Conservation (phyloP, 1,140 invertebrate species). For the Drosophila watanabei region DNA sequence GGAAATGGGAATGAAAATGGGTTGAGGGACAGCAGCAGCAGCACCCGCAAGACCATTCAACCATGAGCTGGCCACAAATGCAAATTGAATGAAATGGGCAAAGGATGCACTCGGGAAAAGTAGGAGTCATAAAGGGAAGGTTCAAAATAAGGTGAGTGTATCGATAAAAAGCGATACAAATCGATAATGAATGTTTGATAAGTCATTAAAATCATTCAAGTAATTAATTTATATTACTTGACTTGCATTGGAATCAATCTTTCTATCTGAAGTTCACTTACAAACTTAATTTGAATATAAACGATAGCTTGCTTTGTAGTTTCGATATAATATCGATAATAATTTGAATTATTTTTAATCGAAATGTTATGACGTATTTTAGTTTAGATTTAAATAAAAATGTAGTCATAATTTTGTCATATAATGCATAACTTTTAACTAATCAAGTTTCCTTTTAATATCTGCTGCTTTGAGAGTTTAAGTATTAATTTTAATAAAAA, state of each 20-base stretch:
- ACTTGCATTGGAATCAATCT: not conserved
- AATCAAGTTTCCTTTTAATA: not conserved
- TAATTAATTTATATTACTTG: not conserved
- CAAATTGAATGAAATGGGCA: slow-evolving; percentile 82
- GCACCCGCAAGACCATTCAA: slow-evolving; percentile 74
- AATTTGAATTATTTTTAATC: not conserved
- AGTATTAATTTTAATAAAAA: too few relatives aligned
- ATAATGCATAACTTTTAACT: not conserved
- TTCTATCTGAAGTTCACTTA: not conserved
- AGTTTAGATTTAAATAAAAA: too few relatives aligned
- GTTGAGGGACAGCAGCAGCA: not conserved
- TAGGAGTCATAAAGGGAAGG: not conserved
- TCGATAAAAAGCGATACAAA: not conserved
- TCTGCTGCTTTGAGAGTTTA: too few relatives aligned
- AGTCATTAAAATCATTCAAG: not conserved
- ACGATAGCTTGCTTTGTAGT: not conserved
- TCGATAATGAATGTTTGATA: not conserved
- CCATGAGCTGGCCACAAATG: slow-evolving; percentile 66
- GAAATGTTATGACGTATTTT: too few relatives aligned
- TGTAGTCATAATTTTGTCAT: too few relatives aligned
- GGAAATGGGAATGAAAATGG: not conserved
- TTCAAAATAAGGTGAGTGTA: too few relatives aligned
- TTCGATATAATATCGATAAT: not conserved
- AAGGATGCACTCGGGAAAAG: slow-evolving; percentile 50
- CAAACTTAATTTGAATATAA: not conserved